Evolutionary conservation across 1,140 invertebrate species (phyloP).

Genomic region (Drosophila littoralis): DNA sequence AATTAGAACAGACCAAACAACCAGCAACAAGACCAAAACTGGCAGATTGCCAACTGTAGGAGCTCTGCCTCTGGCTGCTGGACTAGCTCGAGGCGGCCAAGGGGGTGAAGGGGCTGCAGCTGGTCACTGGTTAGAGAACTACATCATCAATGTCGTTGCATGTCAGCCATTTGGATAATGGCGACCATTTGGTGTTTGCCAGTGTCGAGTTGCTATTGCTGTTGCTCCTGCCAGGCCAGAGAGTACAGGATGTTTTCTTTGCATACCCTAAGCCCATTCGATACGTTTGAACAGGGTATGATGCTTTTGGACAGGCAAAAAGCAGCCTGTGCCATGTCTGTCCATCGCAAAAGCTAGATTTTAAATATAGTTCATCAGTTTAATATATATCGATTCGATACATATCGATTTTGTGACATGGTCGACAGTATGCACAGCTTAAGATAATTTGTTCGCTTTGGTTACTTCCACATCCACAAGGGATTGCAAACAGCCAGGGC

Average conservation of each 20-base stretch:
- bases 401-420: no score
- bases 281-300: no score
- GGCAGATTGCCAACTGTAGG: conserved; percentile 4
- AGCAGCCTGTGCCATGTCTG: no score
- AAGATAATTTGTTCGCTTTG: no score
- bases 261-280: no score
- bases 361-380: no score
- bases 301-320: no score
- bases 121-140: conserved; percentile 22
- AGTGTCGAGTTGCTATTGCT: conserved; percentile 27
- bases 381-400: no score
- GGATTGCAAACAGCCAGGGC: no score
- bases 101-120: background rate
- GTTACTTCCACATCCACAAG: no score
- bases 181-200: conserved; percentile 46
- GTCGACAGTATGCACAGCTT: no score
- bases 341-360: no score
- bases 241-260: conserved; percentile 38
- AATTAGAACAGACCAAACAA: conserved; percentile 76
- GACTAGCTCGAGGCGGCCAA: background rate
- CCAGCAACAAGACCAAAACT: conserved; percentile 43
- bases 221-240: conserved; percentile 20
- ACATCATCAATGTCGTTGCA: conserved; percentile 75
- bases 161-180: conserved; percentile 79
- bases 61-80: background rate